Base-by-base conservation (phyloP, 2,797 vertebrate species). In the Leucoraja ocellata region DNA sequence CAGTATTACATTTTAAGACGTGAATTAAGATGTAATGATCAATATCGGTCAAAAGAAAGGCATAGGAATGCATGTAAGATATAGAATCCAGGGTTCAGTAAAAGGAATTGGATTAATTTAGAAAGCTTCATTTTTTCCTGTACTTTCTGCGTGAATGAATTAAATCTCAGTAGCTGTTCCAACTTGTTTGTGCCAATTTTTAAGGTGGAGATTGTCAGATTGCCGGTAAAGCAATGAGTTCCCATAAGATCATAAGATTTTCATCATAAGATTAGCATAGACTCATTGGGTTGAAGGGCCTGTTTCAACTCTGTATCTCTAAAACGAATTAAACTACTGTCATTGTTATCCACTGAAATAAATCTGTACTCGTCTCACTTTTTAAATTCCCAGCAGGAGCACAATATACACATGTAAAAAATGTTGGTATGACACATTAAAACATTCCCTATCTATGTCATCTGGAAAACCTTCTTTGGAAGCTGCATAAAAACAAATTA, bases 391-490 rank as follows among this genome's bases (percentile, higher is more conserved):
- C 21, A 36, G 36, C 32, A 88, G 77, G 77, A 36, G n/a, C n/a
- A 88, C 7, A 88, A 68, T 21, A 36, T 4, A 9, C 16, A 68
- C 61, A 32, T 11, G 32, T 78, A 65, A 32, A 65, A 88, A 9
- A n/a, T 6, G 13, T 88, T 88, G 58, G 28, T 32, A 65, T 32
- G 61, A 61, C 28, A 16, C n/a, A 54, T 58, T 83, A 61, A 58
- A 84, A 61, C 46, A 58, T 61, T 25, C 25, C 23, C 81, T 83
- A 83, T 83, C 80, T 83, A 46, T 58, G 61, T 65, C 58, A 61
- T 65, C 84, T 88, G 18, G n/a, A 88, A 32, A 32, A 65, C 61
- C 61, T 88, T 88, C 63, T 65, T 88, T 88, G n/a, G 61, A 61
- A 68, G 61, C n/a, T 88, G 36, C 36, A 88, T 21, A 68, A 65